Percentiles rank a stretch among this genome's conserved stretches.
These are phyloP conservation scores for Tinea trinotella DNA, from an alignment of 2,888 invertebrate species.

Conservation along the genomic window DNA sequence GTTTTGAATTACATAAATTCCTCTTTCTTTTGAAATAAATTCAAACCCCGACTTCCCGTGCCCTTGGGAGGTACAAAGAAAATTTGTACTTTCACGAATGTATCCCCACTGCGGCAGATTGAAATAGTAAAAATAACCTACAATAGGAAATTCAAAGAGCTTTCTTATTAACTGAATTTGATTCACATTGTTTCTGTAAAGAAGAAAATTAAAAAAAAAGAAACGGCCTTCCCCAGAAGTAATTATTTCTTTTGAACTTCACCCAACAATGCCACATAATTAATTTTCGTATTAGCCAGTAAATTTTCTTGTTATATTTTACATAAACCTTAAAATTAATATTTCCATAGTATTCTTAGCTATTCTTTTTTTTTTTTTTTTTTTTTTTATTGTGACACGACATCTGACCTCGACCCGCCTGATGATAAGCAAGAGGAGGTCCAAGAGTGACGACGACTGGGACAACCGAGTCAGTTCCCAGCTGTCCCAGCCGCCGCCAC, in stretches of 20 bases:
- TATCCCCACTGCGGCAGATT: conserved; percentile 20
- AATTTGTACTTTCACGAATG: conserved; percentile 11
- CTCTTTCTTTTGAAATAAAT: conserved; percentile 5
- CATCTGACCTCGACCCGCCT: too few relatives aligned
- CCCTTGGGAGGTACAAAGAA: conserved; percentile 10
- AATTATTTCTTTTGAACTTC: conserved; percentile 13
- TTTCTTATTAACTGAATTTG: conserved; percentile 30
- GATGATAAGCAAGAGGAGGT: too few relatives aligned
- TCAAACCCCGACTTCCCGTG: neutral
- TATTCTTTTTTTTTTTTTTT: too few relatives aligned
- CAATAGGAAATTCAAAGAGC: conserved; percentile 1
- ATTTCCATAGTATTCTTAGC: too few relatives aligned
- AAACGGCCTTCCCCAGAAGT: neutral
- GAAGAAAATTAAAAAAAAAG: conserved; percentile 8
- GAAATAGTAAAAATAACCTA: conserved; percentile 26
- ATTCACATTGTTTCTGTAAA: conserved; percentile 30
- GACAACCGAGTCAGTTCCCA: too few relatives aligned
- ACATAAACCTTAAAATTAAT: too few relatives aligned
- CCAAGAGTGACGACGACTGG: too few relatives aligned
- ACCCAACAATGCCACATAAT: neutral
- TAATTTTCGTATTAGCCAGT: neutral
- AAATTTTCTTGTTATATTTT: too few relatives aligned
- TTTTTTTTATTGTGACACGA: too few relatives aligned
- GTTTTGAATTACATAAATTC: neutral
- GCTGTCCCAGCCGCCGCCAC: too few relatives aligned